Evolutionary conservation across 1,140 invertebrate genomes (phyloP), one percentile per base, ranked within the genome.

Genomic region (Cepaea nemoralis): DNA sequence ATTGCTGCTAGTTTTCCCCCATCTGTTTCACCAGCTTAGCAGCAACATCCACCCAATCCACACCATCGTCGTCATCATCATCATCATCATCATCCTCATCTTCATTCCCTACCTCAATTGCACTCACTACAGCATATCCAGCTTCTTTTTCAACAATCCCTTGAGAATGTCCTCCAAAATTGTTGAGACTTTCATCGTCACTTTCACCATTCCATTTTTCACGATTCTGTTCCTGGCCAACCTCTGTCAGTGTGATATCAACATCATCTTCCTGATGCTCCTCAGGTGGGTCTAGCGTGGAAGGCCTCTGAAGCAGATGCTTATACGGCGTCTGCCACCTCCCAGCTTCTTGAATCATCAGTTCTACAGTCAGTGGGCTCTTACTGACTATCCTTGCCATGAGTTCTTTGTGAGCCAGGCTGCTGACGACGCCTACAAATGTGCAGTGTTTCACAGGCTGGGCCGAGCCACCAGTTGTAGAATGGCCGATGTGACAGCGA

Each of bases 351-450:
- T 63, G 31, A 35, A 33, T 37, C 31, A 59, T 35, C 24, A 77
- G 55, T 35, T 77, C 76, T 1, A 70, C 66, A 8, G 69, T 80
- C 19, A 50, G 31, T 33, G 78, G 78, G 12, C 35, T 19, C 14
- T 39, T 37, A 12, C 73, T 59, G 1, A 73, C 8, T 12, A 80
- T 42, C 35, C 48, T 80, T 10, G 39, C 67, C 3, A 55, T 55
- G 1, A 80, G 3, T 27, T 48, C 45, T 39, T 40, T 10, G 0
- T 45, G 0, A 16, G 37, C 24, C 1, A 80, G 55, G 16, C 6
- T 22, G n/a, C 42, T 22, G 27, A 66, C n/a, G 12, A 80, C 31
- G 33, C 31, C 69, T 22, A 37, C 33, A 22, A 67, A 24, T 6
- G 37, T 24, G 5, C 50, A 1, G 3, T 35, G 24, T 8, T 2